Evolutionary conservation across 2,797 vertebrate genomes (phyloP).

Genomic region (Brotula barbata): DNA sequence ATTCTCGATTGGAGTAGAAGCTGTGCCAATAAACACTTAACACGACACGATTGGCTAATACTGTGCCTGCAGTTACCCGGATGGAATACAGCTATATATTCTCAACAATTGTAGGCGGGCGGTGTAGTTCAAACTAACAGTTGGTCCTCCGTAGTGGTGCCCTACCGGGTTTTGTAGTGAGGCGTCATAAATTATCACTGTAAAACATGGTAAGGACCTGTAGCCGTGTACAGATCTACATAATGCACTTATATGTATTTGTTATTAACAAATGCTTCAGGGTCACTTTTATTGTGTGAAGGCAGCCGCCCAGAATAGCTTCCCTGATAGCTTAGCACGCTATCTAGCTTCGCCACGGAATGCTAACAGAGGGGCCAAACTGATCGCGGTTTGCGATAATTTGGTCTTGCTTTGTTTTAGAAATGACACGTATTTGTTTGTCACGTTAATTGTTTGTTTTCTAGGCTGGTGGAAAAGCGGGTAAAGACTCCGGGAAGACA

Average conservation of each 20-base stretch:
- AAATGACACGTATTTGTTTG: no score
- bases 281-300: not conserved
- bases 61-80: slow-evolving; percentile 57
- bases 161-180: not conserved
- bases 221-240: accelerated
- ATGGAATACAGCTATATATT: slow-evolving; percentile 56
- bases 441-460: no score
- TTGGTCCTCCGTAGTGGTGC: not conserved
- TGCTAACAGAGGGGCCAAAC: not conserved
- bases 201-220: slow-evolving; percentile 39
- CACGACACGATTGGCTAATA: slow-evolving; percentile 53
- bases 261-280: accelerated
- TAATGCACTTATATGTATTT: no score
- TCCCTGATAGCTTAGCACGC: slow-evolving; percentile 41
- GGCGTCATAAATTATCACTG: slow-evolving; percentile 18
- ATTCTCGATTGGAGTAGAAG: slow-evolving; percentile 53
- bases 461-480: slow-evolving; percentile 97
- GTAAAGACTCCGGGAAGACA: slow-evolving; percentile 96
- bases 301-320: slow-evolving; percentile 41
- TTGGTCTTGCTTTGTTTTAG: no score
- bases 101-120: slow-evolving; percentile 52
- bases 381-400: no score
- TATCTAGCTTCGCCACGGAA: slow-evolving; percentile 3
- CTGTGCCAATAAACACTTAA: slow-evolving; percentile 18
- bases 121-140: slow-evolving; percentile 61